Evolutionary conservation across 1,140 invertebrate genomes (phyloP), one percentile per base, ranked within the genome.

Genomic region (Cydia splendana): DNA sequence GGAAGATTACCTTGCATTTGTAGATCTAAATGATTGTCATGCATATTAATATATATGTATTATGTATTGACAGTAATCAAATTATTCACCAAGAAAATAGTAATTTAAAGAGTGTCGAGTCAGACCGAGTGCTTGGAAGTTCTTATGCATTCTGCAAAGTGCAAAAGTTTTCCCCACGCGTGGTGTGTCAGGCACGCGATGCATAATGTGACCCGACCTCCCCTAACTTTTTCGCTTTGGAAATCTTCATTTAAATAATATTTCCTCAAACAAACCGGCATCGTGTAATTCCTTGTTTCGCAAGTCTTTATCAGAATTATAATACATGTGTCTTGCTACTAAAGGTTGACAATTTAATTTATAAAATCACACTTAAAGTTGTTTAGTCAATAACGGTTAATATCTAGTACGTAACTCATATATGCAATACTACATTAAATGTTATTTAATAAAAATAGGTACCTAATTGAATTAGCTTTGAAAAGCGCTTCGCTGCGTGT

Each of bases 111-210:
- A 71, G 45, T 73, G 65, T 75, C 18, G 79, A 78, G 42, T 80
- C 77, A 67, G 53, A 78, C 75, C 78, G 77, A 81, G 80, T 83
- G 80, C 82, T 81, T 78, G 81, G 79, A 85, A 85, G 79, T 84
- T 87, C 82, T 85, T 85, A 84, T 87, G 83, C 84, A 88, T 88
- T 87, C 86, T 82, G 85, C 87, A 88, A 90, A 88, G 85, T 87
- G 86, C 85, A 87, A 89, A 90, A 90, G 87, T 90, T 90, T 86
- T 81, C 79, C 78, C 78, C 80, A 83, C 85, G 78, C 76, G 86
- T 79, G 82, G 82, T 83, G 80, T 85, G 83, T 81, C 82, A 82
- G 76, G 78, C 83, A 83, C 76, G 84, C 80, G 82, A 82, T 87
- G 83, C 84, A 86, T 86, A 88, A 84, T 81, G 78, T 78, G 80